Evolutionary conservation across 1,140 invertebrate species (phyloP), one percentile per base, ranked within the genome.

Genomic region (Musca domestica): DNA sequence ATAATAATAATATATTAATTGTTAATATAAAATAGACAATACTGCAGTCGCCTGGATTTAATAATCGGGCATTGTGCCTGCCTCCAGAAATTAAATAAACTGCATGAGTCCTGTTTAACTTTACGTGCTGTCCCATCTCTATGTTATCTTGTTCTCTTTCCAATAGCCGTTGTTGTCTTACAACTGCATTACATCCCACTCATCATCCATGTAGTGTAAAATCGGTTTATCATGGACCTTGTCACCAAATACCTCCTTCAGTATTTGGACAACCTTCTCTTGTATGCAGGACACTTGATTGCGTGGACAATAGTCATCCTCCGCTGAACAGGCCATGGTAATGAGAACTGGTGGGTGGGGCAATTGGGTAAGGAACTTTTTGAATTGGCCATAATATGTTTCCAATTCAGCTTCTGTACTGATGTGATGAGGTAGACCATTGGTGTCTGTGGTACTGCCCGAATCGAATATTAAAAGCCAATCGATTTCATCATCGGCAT

Each of bases 271-370:
- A 2, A 92, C 87, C 12, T 78, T 76, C 7, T 86, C 82, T 77
- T 93, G 90, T 56, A 93, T 92, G 46, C 83, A 83, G 19, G 91
- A 87, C 30, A 93, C 92, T 74, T 91, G 87, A 73, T 92, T 86
- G 10, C 83, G 75, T 2, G 95, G 94, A 76, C 93, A 95, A 76
- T 95, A 96, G 66, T 95, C 93, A 74, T 96, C 95, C n/a, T 89
- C 85, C 63, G 90, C 90, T 0, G 93, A 95, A 75, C 90, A 85
- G 0, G 93, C 88, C 64, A 95, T 86, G 0, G 94, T 95, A 7
- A 96, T 86, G 5, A 92, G 82, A 0, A 87, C 87, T 4, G 94
- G 94, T 41, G 83, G 80, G 27, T 76, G 71, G 0, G 89, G 88
- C 2, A 95, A 75, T 34, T 82, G 76, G n/a, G 84, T 74, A 7